A percentile compares a stretch with the other conserved stretches of the same genome.
phyloP scores from a whole-genome alignment of 2,797 vertebrate species.

The Spheniscus humboldti region DNA sequence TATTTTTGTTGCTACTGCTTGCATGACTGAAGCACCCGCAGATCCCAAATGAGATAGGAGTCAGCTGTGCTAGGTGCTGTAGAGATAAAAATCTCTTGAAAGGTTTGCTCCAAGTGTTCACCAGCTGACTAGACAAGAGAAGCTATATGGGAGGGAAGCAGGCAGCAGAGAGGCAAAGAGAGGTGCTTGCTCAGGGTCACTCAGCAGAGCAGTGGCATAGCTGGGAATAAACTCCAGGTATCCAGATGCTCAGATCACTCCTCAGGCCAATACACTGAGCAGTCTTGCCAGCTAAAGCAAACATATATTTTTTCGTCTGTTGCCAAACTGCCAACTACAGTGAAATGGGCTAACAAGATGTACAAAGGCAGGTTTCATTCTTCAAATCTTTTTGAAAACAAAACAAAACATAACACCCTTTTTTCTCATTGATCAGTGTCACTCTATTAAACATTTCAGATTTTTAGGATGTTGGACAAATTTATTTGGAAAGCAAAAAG shows the following conservation, averaged over 20 bases:
- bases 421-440: not conserved
- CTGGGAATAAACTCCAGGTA: not conserved
- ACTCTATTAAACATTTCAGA: not conserved
- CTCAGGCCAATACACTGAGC: not conserved
- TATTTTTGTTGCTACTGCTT: not conserved
- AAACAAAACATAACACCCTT: not conserved
- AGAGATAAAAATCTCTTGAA: not conserved
- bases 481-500: slow-evolving; percentile 27
- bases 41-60: not conserved
- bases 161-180: not conserved
- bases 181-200: not conserved
- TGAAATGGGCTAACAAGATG: slow-evolving; percentile 25
- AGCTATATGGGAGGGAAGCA: not conserved
- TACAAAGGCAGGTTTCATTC: slow-evolving; percentile 12
- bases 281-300: slow-evolving; percentile 21
- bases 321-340: slow-evolving; percentile 4
- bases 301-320: not conserved
- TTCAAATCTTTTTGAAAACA: not conserved
- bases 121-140: not conserved
- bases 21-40: not conserved
- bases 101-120: not conserved
- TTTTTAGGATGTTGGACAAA: not conserved
- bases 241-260: not conserved
- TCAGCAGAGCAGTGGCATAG: not conserved
- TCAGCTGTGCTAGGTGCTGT: not conserved